Base-by-base conservation (phyloP, 2,113 vertebrate genomes). In the Thunnus maccoyii region DNA sequence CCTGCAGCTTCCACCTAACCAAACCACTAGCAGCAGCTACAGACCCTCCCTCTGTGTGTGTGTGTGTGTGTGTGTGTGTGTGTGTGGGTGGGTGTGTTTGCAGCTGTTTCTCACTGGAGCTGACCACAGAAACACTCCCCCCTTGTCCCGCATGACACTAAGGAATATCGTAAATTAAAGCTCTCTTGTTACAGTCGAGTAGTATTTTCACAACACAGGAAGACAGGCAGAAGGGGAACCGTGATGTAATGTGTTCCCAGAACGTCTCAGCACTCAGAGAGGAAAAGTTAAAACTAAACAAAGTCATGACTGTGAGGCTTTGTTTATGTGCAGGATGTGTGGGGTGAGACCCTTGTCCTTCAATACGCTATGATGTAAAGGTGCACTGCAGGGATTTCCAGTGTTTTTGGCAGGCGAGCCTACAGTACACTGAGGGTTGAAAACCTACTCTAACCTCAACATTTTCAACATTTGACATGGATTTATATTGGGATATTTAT, bases 271-370 rank as follows among this genome's bases (percentile, higher is more conserved):
- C 64, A 12, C 72, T 84, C 73, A 0, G 27, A 76, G 85, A 86
- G 87, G 77, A 91, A 77, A 88, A 71, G 77, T 83, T 58, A 1
- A 89, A 89, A 57, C 73, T 36, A 90, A 93, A 92, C 87, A 92
- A 81, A 84, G 83, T 76, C 63, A 17, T 72, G 66, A 85, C 82
- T 83, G 82, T 65, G 81, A 88, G 79, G 56, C 73, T 86, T 80
- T 91, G 91, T 91, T 91, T 86, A 90, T 87, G 70, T 62, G 69
- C 74, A 86, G 86, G 85, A 88, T 77, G 83, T 86, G 86, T 68
- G 77, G 72, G 82, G 80, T 70, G 60, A 79, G 85, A 87, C 83
- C 70, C 86, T 71, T 88, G 82, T 85, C 85, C 83, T 84, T 65
- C 76, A 65, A 4, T 76, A 15, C 16, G 46, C 64, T 20, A 48